These are phyloP conservation scores for Suricata suricatta DNA, from an alignment of 2,113 vertebrate genomes.

Conservation along the genomic window DNA sequence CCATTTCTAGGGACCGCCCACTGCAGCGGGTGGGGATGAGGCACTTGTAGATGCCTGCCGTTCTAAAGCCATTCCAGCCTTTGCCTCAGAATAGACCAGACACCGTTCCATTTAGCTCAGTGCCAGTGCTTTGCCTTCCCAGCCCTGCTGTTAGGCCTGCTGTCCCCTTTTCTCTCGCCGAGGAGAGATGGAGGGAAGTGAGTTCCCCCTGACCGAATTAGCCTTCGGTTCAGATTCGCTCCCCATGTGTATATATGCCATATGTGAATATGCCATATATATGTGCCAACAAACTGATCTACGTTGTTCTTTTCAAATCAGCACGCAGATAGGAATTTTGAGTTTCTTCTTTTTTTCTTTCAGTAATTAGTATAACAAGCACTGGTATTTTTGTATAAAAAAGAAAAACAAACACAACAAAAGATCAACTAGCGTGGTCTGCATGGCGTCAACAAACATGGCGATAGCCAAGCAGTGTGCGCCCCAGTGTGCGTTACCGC, in stretches of 20 bases:
- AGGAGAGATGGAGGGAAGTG: neutral
- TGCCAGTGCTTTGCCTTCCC: conserved; percentile 34
- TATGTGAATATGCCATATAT: conserved; percentile 75
- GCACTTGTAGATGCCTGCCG: neutral
- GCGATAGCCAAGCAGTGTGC: conserved; percentile 83
- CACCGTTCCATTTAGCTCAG: neutral
- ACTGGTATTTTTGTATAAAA: conserved; percentile 90
- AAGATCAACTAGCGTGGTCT: conserved; percentile 85
- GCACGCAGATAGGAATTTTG: conserved; percentile 78
- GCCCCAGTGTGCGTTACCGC: conserved; percentile 83
- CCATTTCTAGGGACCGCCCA: neutral
- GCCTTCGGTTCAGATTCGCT: conserved; percentile 77
- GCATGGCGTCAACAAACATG: conserved; percentile 84
- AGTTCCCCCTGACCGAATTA: conserved; percentile 70
- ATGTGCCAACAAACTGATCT: conserved; percentile 58
- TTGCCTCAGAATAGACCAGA: neutral
- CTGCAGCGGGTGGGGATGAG: neutral
- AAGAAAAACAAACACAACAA: conserved; percentile 74
- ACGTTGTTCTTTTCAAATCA: conserved; percentile 75
- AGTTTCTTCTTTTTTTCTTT: conserved; percentile 67
- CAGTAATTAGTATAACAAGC: conserved; percentile 85
- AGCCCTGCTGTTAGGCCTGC: neutral
- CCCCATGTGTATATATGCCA: conserved; percentile 82
- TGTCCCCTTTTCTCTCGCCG: neutral
- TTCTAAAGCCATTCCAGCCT: conserved; percentile 59